Conservation (phyloP, 2,113 vertebrate genomes). For the Tichodroma muraria region DNA sequence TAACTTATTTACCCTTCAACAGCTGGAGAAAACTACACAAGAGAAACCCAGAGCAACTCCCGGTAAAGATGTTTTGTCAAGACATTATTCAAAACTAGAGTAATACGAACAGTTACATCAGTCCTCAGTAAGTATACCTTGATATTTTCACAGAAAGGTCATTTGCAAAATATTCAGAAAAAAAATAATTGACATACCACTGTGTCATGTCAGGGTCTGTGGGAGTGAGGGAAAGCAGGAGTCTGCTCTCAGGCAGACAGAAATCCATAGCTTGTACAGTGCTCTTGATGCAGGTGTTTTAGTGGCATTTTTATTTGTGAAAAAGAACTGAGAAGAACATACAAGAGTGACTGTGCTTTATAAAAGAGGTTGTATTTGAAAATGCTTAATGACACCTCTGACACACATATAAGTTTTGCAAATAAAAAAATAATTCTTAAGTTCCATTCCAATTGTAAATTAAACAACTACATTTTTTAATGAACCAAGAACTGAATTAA, state of each 20-base stretch:
- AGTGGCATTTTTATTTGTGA: not conserved
- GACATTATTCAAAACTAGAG: slow-evolving; percentile 24
- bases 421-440: not conserved
- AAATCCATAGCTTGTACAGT: not conserved
- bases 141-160: not conserved
- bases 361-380: not conserved
- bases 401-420: not conserved
- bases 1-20: slow-evolving; percentile 28
- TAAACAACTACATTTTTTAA: not conserved
- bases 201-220: not conserved
- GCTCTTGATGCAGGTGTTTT: not conserved
- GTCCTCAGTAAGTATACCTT: slow-evolving; percentile 14
- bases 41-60: not conserved
- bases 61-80: not conserved
- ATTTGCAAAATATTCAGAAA: not conserved
- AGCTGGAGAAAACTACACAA: slow-evolving; percentile 15
- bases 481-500: not conserved
- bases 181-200: not conserved
- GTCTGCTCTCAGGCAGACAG: not conserved
- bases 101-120: not conserved
- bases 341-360: not conserved
- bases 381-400: not conserved
- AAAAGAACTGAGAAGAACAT: not conserved
- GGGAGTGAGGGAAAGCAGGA: not conserved
- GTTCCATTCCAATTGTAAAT: not conserved